Base-by-base conservation (phyloP, 2,888 invertebrate genomes). In the Alcis repandata region DNA sequence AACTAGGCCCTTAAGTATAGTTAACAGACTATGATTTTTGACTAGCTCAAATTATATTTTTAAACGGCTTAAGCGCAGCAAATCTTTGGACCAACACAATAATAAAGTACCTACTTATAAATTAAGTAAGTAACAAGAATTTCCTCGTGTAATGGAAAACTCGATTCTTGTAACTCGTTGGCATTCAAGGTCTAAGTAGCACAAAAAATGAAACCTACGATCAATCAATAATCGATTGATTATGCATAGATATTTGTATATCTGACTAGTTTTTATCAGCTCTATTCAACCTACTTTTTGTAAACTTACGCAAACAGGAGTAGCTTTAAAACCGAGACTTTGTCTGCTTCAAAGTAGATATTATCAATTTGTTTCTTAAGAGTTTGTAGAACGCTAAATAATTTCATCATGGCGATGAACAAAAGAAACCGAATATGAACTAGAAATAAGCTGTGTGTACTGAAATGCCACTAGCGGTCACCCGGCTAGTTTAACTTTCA, bases 181-280 rank as follows among this genome's bases (percentile, higher is more conserved):
- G 36, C 49, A 57, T 51, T 51, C 57, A 57, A 63, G 56, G 45
- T 27, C 27, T 43, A 19, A 41, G 41, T 22, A 20, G 8, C 11
- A 56, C 59, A 59, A 64, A 64, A 64, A 64, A 53, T 51, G 6
- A 38, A 53, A 7, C 27, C 41, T 27, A 32, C 33, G 22, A 54
- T 32, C 38, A 54, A 64, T 59, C 36, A 49, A 59, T 59, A 43
- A 59, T 43, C 54, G 46, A 52, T 52, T 41, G 19, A 53, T 64
- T 22, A 17, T 52, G 57, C 27, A 52, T 48, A 11, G 6, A 41
- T 45, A 13, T 10, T 6, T 4, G 33, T 45, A 57, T 36, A 10
- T 59, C 43, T 15, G 20, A 49, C 54, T 48, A 48, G 64, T 64
- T 54, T 59, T 49, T 54, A 56, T 49, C 49, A 59, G 22, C 22